phyloP scores from a whole-genome alignment of 2,797 vertebrate genomes.

The Anisognathus igniventris region DNA sequence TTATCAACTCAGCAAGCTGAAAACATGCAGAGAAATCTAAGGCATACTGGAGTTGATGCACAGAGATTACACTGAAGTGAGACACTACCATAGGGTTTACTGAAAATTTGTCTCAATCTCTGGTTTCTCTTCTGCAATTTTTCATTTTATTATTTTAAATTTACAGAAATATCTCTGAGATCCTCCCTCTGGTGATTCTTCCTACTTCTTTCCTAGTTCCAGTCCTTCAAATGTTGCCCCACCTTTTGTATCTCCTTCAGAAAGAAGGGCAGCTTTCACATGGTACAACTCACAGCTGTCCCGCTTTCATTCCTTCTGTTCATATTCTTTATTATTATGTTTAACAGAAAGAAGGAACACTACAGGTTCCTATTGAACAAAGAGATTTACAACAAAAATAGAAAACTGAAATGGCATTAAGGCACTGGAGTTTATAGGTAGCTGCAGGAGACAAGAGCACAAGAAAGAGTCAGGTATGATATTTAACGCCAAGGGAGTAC shows the following conservation, averaged over 20 bases:
- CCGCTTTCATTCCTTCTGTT: not conserved
- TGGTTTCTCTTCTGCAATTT: not conserved
- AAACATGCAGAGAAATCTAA: not conserved
- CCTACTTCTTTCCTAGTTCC: not conserved
- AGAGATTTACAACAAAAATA: slow-evolving; percentile 41
- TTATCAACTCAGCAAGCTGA: not conserved
- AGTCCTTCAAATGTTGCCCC: not conserved
- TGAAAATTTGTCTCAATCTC: not conserved
- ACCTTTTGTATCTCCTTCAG: not conserved
- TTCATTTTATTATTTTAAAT: not conserved
- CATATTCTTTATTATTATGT: slow-evolving; percentile 22
- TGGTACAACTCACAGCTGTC: not conserved
- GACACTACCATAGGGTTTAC: not conserved
- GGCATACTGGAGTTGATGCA: not conserved
- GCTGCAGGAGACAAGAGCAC: slow-evolving; percentile 20
- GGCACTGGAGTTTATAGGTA: slow-evolving; percentile 5
- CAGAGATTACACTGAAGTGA: not conserved
- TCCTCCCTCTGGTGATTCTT: not conserved
- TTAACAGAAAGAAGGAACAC: slow-evolving; percentile 30
- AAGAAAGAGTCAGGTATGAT: not conserved
- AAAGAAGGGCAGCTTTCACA: slow-evolving; percentile 20
- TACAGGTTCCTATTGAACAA: slow-evolving; percentile 18
- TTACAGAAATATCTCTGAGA: not conserved
- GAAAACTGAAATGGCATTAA: slow-evolving; percentile 13
- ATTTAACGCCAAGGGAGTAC: slow-evolving; percentile 20